Evolutionary conservation across 2,797 vertebrate species (phyloP), one percentile per base, ranked within the genome.

Genomic region (Melanotaenia maccullochi): DNA sequence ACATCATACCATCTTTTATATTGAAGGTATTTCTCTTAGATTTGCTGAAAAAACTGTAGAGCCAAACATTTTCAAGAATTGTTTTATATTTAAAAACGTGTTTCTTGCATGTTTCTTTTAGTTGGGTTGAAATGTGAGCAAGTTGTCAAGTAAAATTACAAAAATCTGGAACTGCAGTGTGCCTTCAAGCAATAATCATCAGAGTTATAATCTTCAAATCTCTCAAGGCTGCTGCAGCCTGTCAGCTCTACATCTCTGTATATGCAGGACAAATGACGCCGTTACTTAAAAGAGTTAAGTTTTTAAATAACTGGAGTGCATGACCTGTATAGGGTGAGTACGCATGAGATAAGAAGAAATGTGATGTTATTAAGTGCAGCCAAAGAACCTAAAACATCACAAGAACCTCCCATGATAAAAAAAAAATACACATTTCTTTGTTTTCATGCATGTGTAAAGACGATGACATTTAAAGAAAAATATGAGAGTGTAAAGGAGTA

Each of bases 391-490:
- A 24, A 18, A 69, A 73, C 30, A 24, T 5, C 9, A 51, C 35
- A 18, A 22, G 28, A 57, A 58, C 13, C 59, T 47, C 35, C 22
- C 33, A 35, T 35, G 6, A 35, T 35, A 1, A 9, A 36, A n/a
- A 44, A 38, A 33, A n/a, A 44, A 38, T 30, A 1, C 13, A 22
- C 30, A 68, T 59, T 49, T 20, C 71, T 58, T 54, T 42, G 8
- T 6, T 33, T 32, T 24, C 9, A 33, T 49, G n/a, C 35, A 70
- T 60, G 52, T 60, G 24, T 36, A 47, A 28, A 65, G 32, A 73
- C 60, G 38, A 32, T 32, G 51, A 49, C 24, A 30, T 78, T 60
- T 82, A 65, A 60, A 18, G 44, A 20, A n/a, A 30, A 62, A 59
- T 13, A n/a, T 5, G 42, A n/a, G 38, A 74, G 32, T 24, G 54